Base-by-base conservation (phyloP, 2,797 vertebrate genomes). In the Carapus acus region DNA sequence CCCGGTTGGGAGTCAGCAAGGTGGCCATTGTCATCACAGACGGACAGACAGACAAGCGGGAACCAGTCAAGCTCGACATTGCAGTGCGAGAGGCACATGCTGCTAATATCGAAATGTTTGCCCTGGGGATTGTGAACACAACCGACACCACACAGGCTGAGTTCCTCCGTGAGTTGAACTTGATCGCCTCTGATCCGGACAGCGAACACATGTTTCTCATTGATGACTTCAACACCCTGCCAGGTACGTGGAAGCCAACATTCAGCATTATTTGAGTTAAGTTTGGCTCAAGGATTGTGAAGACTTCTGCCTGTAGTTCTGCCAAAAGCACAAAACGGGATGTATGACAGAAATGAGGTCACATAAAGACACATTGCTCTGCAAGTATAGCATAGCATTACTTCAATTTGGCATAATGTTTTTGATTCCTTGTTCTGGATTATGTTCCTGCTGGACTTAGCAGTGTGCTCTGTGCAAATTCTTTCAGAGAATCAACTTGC, bases 131-230 rank as follows among this genome's bases (percentile, higher is more conserved):
- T 1, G 85, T 93, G 24, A 95, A 96, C 61, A 79, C 80, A 2
- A 88, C 90, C 0, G 91, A 94, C 67, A 84, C 89, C 1, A 89
- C 90, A 1, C 92, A 91, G 71, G 59, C 37, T 0, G 93, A 93
- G 67, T 96, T 95, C 67, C 76, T 91, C 58, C 78, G 59, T 8
- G 91, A 94, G 79, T 85, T 96, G 8, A 91, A 92, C 36, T 84
- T 93, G 59, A 94, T 95, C 18, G 93, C 92, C 3, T 94, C 93
- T 0, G 90, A 95, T 49, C 93, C 92, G 2, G 92, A 95, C 64
- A 58, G 49, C 3, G 92, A 96, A 56, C 93, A 96, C 71, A 87
- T 92, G 90, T 91, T 90, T 49, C 88, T 91, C 73, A 93, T 92
- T 1, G 91, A 94, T 39, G 91, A 94, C 83, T 95, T 93, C 65